Conservation (phyloP, 2,113 vertebrate genomes). For the Xenopus borealis region DNA sequence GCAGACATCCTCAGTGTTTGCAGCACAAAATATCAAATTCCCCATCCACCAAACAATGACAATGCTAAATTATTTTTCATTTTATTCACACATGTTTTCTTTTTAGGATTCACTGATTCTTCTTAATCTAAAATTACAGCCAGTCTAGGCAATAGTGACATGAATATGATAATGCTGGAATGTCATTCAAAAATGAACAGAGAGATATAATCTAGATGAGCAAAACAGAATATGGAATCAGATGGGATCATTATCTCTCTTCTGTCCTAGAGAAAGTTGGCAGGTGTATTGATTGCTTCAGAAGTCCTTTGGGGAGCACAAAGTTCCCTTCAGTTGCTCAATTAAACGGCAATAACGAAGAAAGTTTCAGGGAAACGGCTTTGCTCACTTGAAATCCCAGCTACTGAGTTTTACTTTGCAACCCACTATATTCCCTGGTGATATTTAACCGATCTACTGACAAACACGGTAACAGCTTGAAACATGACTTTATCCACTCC, state of each 20-base stretch:
- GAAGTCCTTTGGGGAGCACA: slow-evolving; percentile 15
- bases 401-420: too few relatives aligned
- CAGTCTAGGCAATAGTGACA: not conserved
- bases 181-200: slow-evolving; percentile 1
- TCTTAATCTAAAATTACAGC: slow-evolving; percentile 1
- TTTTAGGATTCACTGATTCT: not conserved
- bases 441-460: too few relatives aligned
- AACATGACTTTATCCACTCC: too few relatives aligned
- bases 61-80: not conserved
- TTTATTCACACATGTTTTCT: not conserved
- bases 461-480: too few relatives aligned
- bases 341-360: slow-evolving; percentile 31
- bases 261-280: slow-evolving; percentile 10
- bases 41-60: not conserved
- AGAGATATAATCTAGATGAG: slow-evolving; percentile 16
- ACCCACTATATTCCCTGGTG: too few relatives aligned
- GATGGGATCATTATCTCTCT: slow-evolving; percentile 25
- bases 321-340: not conserved
- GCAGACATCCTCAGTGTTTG: not conserved
- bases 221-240: not conserved
- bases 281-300: slow-evolving; percentile 18
- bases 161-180: not conserved
- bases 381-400: not conserved
- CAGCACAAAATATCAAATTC: not conserved
- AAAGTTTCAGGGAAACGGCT: not conserved